Percentiles rank a stretch among this genome's conserved stretches.
Conservation (phyloP, 2,113 vertebrate genomes). For the Hippocampus abdominalis region DNA sequence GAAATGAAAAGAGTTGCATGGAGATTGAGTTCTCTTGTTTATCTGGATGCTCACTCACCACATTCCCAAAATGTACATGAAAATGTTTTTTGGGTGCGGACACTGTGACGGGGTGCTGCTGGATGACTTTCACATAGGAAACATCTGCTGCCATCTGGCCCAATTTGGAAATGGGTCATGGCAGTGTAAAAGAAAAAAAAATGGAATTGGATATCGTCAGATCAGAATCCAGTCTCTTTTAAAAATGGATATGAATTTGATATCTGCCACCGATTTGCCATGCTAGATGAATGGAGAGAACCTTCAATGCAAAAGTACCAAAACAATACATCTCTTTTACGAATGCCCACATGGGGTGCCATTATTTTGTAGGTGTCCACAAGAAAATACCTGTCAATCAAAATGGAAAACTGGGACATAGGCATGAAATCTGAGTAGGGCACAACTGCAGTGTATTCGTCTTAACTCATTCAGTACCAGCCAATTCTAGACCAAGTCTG, state of each 20-base stretch:
- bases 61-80: neutral
- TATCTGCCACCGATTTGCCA: neutral
- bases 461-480: too few relatives aligned
- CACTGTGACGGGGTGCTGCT: neutral
- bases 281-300: neutral
- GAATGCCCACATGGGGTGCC: neutral
- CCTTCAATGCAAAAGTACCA: neutral
- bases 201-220: neutral
- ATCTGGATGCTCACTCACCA: neutral
- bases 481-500: too few relatives aligned
- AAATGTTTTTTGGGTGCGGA: neutral
- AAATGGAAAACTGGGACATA: neutral
- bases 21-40: too few relatives aligned
- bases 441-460: neutral
- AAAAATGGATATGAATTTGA: neutral
- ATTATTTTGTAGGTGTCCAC: neutral
- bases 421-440: neutral
- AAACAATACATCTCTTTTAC: neutral
- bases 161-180: constrained; percentile 2
- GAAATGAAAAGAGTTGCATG: neutral
- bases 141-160: neutral
- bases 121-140: neutral
- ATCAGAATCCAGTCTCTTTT: neutral
- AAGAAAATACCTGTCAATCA: neutral
- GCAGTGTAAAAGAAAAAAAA: neutral